Percentiles rank a stretch among this genome's conserved stretches.
These are phyloP conservation scores for Muntiacus reevesi DNA, from an alignment of 2,113 vertebrate species.

Conservation along the genomic window DNA sequence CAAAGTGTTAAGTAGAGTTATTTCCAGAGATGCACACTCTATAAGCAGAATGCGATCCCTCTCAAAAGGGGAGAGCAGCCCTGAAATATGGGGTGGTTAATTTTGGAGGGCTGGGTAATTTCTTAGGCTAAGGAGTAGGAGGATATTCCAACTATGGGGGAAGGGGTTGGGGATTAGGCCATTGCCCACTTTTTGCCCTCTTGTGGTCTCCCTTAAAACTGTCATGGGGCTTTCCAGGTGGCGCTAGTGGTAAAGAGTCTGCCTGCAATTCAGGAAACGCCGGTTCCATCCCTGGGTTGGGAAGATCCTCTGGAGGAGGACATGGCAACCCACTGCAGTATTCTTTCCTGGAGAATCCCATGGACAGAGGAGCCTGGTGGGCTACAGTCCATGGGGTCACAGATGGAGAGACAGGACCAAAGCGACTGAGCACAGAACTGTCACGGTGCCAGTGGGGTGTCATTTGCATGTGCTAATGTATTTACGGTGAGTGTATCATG, in stretches of 20 bases:
- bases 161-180: background rate
- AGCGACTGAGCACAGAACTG: background rate
- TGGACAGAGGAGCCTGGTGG: background rate
- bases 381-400: background rate
- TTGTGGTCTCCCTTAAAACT: background rate
- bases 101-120: background rate
- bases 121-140: background rate
- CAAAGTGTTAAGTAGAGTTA: background rate
- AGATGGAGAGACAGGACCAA: rapidly evolving
- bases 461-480: background rate
- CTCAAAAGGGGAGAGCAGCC: background rate
- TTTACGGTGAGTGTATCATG: background rate
- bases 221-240: background rate
- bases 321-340: background rate
- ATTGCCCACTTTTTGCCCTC: background rate
- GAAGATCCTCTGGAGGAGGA: background rate
- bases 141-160: background rate
- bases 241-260: background rate
- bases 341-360: background rate
- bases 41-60: background rate
- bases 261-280: background rate
- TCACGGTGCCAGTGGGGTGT: background rate
- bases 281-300: background rate
- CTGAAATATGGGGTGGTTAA: background rate
- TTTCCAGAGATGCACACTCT: background rate